Base-by-base conservation (phyloP, 2,113 vertebrate species). In the Gallinago undulata region DNA sequence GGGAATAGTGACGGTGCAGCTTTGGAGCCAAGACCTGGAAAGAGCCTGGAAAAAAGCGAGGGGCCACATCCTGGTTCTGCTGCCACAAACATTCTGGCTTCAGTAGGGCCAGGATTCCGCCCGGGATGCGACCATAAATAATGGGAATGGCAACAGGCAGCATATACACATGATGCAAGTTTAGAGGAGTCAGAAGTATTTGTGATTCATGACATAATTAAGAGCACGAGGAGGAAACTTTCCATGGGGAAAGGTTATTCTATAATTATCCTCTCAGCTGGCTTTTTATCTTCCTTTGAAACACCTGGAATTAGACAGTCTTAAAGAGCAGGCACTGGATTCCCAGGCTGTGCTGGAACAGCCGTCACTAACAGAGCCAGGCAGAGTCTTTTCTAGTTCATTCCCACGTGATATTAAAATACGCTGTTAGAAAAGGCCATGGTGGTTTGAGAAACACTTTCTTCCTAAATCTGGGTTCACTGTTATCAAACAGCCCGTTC, bases 211-310 rank as follows among this genome's bases (percentile, higher is more conserved):
- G 68, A 47, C 13, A 33, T 41, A 94, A 72, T 31, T 35, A 56
- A 89, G 43, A 24, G 14, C 59, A 48, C 50, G 55, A 75, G 56
- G 51, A 81, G 66, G 48, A 84, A 92, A 89, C 23, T 92, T 96
- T 84, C 88, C 86, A 33, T 6, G 76, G 57, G 60, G 66, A 89
- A 84, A 90, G 56, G 69, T 37, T 95, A 33, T 75, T 95, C 85
- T 84, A 15, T 75, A 89, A 84, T 90, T 92, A 84, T 78, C 56
- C 33, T 84, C 39, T 92, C 79, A 70, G 56, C 24, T 39, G 37
- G 47, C 59, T 70, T 95, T 88, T 77, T 74, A n/a, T 92, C 72
- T 86, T 56, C 43, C 33, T 78, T 88, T 68, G 69, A 84, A 93
- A 88, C 56, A 84, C 92, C 75, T 94, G 90, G 72, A 68, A 77